Evolutionary conservation across 2,113 vertebrate genomes (phyloP).

Genomic region (Aegotheles bennettii): DNA sequence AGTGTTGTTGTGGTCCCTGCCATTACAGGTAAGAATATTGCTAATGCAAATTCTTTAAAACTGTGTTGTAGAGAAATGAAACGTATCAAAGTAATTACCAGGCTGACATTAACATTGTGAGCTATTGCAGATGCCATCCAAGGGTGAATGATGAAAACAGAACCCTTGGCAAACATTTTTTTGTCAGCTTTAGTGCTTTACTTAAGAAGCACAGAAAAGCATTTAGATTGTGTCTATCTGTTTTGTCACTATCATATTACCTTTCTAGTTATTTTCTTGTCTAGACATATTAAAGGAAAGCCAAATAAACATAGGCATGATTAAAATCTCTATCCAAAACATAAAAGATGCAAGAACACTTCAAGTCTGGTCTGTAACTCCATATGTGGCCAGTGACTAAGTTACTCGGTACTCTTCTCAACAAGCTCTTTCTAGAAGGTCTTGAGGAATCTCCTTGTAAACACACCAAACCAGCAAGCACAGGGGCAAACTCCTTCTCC

Average conservation of each 20-base stretch:
- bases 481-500: neutral
- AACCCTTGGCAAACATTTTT: neutral
- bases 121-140: neutral
- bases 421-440: neutral
- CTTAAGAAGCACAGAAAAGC: neutral
- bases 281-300: neutral
- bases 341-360: neutral
- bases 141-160: neutral
- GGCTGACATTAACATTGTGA: neutral
- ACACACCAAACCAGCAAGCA: neutral
- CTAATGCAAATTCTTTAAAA: neutral
- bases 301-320: neutral
- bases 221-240: neutral
- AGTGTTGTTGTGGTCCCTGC: neutral
- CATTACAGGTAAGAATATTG: neutral
- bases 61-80: neutral
- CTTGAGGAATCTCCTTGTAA: neutral
- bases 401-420: neutral
- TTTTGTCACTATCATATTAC: neutral
- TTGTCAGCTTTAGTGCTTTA: neutral
- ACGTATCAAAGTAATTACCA: neutral
- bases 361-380: neutral
- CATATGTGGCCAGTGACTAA: neutral
- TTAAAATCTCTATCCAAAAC: neutral
- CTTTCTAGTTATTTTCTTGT: neutral